These are phyloP conservation scores for Falco novaeseelandiae DNA, from an alignment of 2,797 vertebrate genomes.

Conservation along the genomic window DNA sequence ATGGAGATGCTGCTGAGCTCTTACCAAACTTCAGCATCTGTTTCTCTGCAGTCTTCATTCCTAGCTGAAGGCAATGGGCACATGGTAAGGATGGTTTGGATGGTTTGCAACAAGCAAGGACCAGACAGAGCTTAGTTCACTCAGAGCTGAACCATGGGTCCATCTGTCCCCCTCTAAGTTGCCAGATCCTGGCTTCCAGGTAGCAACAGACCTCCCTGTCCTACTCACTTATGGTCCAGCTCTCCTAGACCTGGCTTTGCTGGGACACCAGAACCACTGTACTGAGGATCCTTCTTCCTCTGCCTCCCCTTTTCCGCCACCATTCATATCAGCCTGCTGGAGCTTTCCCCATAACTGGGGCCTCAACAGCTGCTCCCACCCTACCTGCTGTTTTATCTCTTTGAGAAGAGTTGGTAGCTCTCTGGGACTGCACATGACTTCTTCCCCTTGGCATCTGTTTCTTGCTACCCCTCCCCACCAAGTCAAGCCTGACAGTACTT, in stretches of 20 bases:
- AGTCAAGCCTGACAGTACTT: background rate
- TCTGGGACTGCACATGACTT: background rate
- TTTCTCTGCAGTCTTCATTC: background rate
- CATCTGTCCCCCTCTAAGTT: background rate
- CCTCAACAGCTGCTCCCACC: background rate
- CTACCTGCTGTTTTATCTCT: background rate
- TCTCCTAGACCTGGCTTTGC: background rate
- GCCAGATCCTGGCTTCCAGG: background rate
- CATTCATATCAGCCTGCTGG: background rate
- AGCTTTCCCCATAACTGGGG: background rate
- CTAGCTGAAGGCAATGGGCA: background rate
- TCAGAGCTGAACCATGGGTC: background rate
- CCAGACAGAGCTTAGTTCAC: background rate
- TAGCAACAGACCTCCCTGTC: background rate
- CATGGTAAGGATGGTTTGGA: background rate
- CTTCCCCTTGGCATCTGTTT: background rate
- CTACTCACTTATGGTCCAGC: fast-evolving
- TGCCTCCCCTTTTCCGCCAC: background rate
- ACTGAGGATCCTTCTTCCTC: background rate
- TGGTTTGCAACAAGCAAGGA: background rate
- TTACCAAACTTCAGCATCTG: background rate
- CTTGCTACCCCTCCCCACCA: background rate
- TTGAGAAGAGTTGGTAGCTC: background rate
- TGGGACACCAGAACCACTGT: background rate
- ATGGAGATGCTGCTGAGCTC: background rate